Evolutionary conservation across 2,888 invertebrate genomes (phyloP).

Genomic region (Napeogenes inachia): DNA sequence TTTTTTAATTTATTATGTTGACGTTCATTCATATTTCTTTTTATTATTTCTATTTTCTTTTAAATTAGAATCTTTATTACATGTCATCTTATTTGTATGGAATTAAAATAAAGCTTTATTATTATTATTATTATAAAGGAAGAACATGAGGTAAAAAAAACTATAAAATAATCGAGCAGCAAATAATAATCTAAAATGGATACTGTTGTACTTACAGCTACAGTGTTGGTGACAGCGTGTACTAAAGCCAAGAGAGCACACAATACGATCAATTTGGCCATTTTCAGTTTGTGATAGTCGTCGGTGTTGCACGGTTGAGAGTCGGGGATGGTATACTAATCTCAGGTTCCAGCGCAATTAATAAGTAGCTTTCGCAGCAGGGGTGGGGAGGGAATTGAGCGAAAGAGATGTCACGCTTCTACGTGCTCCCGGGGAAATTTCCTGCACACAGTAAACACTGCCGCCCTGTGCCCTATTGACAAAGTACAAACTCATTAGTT

Average conservation of each 20-base stretch:
- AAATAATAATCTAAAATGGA: not conserved
- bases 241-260: constrained; percentile 60
- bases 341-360: constrained; percentile 33
- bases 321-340: constrained; percentile 23
- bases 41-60: too few relatives aligned
- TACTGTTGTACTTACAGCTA: constrained; percentile 39
- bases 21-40: too few relatives aligned
- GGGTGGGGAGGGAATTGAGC: constrained; percentile 16
- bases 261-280: constrained; percentile 55
- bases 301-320: constrained; percentile 42
- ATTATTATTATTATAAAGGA: too few relatives aligned
- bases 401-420: constrained; percentile 18
- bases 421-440: constrained; percentile 32
- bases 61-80: too few relatives aligned
- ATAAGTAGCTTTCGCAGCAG: constrained; percentile 30
- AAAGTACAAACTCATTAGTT: constrained; percentile 29
- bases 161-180: not conserved
- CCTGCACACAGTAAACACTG: constrained; percentile 33
- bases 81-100: too few relatives aligned
- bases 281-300: constrained; percentile 38
- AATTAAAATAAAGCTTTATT: too few relatives aligned
- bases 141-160: too few relatives aligned
- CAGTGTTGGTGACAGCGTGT: constrained; percentile 53
- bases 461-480: constrained; percentile 37
- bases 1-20: too few relatives aligned